These are phyloP conservation scores for Toxonevra muliebris DNA, from an alignment of 2,888 invertebrate species.

Conservation along the genomic window DNA sequence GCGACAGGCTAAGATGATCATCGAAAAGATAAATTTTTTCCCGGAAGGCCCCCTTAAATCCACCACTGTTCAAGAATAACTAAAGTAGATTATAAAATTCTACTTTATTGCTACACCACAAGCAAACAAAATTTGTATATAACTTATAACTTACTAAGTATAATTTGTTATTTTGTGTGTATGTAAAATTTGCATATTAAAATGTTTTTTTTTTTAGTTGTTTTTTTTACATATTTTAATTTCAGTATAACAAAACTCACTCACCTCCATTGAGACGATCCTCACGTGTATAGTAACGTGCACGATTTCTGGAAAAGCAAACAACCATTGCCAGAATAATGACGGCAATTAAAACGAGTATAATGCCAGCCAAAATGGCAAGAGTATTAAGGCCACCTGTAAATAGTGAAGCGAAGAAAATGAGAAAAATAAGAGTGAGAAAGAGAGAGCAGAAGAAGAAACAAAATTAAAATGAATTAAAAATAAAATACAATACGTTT, in stretches of 20 bases:
- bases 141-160: no score
- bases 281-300: slow-evolving; percentile 83
- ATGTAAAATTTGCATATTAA: not conserved
- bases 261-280: slow-evolving; percentile 67
- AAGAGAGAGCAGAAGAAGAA: slow-evolving; percentile 1
- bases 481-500: not conserved
- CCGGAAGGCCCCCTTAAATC: no score
- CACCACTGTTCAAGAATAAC: no score
- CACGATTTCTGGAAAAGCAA: slow-evolving; percentile 75
- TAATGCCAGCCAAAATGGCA: slow-evolving; percentile 64
- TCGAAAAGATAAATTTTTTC: no score
- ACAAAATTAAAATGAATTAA: slow-evolving; percentile 18
- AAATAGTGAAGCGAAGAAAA: slow-evolving; percentile 35
- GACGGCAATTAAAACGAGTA: slow-evolving; percentile 62
- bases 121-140: no score
- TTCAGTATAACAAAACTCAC: slow-evolving; percentile 35
- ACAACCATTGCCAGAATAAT: slow-evolving; percentile 62
- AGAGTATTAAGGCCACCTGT: slow-evolving; percentile 68
- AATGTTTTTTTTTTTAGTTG: no score
- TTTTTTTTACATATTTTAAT: no score
- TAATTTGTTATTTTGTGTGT: not conserved
- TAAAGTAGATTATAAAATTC: no score
- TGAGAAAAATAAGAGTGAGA: no score
- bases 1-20: no score
- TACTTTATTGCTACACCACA: no score